These are phyloP conservation scores for Gonatopus flavifemur DNA, from an alignment of 1,140 invertebrate genomes.

Conservation along the genomic window DNA sequence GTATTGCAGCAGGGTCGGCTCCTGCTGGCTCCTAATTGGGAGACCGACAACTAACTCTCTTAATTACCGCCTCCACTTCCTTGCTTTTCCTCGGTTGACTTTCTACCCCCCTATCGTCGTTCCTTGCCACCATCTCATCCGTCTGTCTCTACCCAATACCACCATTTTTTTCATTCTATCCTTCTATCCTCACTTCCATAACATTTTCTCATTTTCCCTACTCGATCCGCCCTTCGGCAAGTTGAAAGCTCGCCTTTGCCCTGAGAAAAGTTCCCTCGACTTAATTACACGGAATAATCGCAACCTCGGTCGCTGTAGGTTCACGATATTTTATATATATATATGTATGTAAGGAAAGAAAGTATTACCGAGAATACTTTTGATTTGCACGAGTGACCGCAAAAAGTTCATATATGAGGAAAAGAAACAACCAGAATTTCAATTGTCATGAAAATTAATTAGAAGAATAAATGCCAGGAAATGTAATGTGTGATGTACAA, in stretches of 20 bases:
- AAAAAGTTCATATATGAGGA: too few species aligned
- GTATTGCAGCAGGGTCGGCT: conserved; percentile 37
- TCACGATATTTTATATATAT: too few species aligned
- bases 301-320: too few species aligned
- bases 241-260: conserved; percentile 41
- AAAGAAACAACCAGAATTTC: too few species aligned
- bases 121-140: conserved; percentile 28
- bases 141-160: conserved; percentile 25
- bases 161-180: conserved; percentile 1
- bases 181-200: conserved; percentile 1
- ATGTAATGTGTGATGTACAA: too few species aligned
- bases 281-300: conserved; percentile 60
- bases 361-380: too few species aligned
- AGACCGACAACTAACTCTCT: conserved; percentile 59
- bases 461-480: too few species aligned
- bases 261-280: conserved; percentile 50
- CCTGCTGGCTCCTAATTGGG: conserved; percentile 55
- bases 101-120: conserved; percentile 23
- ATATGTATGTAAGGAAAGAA: too few species aligned
- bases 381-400: too few species aligned
- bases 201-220: conserved; percentile 1
- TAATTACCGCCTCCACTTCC: conserved; percentile 56
- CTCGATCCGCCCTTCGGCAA: conserved; percentile 11
- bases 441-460: too few species aligned
- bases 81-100: conserved; percentile 33